These are phyloP conservation scores for Oreochromis niloticus DNA, from an alignment of 2,113 vertebrate species.

Conservation along the genomic window DNA sequence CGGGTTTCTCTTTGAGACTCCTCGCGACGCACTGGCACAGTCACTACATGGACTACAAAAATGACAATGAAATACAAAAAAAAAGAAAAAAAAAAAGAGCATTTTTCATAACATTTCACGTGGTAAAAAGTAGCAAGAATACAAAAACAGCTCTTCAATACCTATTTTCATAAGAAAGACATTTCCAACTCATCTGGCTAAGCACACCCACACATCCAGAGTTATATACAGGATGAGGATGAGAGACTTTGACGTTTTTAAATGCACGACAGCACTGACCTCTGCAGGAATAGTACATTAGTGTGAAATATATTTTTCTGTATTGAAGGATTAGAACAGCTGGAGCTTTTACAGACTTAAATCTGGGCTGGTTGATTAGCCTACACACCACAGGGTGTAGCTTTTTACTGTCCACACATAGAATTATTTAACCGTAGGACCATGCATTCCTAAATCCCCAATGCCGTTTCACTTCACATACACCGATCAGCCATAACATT, in stretches of 20 bases:
- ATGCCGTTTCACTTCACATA: neutral
- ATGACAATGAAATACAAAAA: neutral
- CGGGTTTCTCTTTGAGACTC: constrained; percentile 3
- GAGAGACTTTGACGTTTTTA: constrained; percentile 30
- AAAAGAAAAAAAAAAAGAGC: neutral
- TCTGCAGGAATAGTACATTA: constrained; percentile 34
- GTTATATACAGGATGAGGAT: constrained; percentile 67
- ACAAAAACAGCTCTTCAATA: constrained; percentile 61
- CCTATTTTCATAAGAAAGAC: constrained; percentile 41
- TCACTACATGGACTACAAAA: constrained; percentile 38
- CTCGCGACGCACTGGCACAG: constrained; percentile 25
- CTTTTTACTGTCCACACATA: neutral
- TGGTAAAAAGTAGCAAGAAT: constrained; percentile 64
- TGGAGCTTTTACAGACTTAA: neutral
- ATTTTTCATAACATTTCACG: constrained; percentile 43
- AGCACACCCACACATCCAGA: constrained; percentile 54
- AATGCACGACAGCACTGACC: constrained; percentile 34
- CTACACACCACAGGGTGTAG: constrained; percentile 13
- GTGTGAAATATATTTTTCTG: constrained; percentile 44
- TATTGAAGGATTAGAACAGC: constrained; percentile 18
- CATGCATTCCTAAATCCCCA: neutral
- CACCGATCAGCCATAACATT: neutral
- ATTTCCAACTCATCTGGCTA: constrained; percentile 39
- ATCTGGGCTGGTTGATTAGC: constrained; percentile 26
- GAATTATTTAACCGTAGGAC: constrained; percentile 5